Evolutionary conservation across 2,888 invertebrate genomes (phyloP).

Genomic region (Dynastes grantii): DNA sequence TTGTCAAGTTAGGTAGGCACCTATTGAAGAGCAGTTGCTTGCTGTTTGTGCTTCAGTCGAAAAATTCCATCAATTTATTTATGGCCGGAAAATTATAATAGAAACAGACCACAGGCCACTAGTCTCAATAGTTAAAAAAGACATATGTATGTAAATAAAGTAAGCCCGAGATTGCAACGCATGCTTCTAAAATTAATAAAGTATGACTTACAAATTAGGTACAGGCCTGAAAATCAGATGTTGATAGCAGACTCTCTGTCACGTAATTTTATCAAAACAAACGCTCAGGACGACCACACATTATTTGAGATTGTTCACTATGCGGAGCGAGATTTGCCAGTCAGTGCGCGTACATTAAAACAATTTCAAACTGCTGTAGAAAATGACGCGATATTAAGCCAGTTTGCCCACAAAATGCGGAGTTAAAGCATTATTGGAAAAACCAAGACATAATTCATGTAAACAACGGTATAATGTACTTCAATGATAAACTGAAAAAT

Average conservation of each 20-base stretch:
- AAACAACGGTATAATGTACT: background rate
- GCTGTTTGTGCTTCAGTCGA: too few species aligned
- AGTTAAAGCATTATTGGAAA: conserved; percentile 9
- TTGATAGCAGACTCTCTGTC: background rate
- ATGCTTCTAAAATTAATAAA: background rate
- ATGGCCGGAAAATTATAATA: too few species aligned
- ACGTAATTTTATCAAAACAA: background rate
- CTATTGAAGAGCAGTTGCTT: too few species aligned
- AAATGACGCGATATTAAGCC: too few species aligned
- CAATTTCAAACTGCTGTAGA: too few species aligned
- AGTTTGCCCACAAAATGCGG: background rate
- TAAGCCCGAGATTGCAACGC: too few species aligned
- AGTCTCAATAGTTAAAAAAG: too few species aligned
- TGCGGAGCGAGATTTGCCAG: background rate
- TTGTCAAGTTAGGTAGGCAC: too few species aligned
- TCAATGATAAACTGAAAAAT: background rate
- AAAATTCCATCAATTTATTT: too few species aligned
- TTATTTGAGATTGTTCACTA: background rate
- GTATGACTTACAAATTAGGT: background rate
- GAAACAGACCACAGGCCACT: too few species aligned
- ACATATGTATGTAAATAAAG: too few species aligned
- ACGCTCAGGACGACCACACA: background rate
- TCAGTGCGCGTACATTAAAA: background rate
- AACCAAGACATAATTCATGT: background rate
- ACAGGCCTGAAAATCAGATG: background rate